Percentiles rank a stretch among this genome's conserved stretches.
phyloP scores from a whole-genome alignment of 92 coral and sea anemone genomes.

The Phenganax subtilis region DNA sequence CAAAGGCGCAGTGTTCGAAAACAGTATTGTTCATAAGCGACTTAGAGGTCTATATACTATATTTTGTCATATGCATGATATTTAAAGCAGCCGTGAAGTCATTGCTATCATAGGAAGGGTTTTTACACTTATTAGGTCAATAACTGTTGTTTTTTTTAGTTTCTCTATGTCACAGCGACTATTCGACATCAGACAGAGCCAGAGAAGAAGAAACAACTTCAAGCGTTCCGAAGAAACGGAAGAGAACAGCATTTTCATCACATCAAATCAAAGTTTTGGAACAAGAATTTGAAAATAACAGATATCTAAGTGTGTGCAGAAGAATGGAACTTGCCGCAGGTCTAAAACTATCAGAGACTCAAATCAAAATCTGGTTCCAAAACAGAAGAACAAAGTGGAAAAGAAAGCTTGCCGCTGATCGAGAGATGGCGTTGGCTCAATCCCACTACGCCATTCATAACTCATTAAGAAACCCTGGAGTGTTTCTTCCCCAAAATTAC shows the following conservation, averaged over 20 bases:
- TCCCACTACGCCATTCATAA: slow-evolving; percentile 37
- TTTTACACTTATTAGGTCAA: too few relatives aligned
- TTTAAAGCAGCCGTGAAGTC: too few relatives aligned
- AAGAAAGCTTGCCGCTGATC: slow-evolving; percentile 54
- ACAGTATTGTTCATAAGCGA: too few relatives aligned
- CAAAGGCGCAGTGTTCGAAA: too few relatives aligned
- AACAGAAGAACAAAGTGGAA: slow-evolving; percentile 59
- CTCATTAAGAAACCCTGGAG: slow-evolving; percentile 26
- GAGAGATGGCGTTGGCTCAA: slow-evolving; percentile 47
- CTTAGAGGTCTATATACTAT: too few relatives aligned
- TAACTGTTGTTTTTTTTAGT: neutral
- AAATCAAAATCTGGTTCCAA: slow-evolving; percentile 57
- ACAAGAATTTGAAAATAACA: slow-evolving; percentile 48
- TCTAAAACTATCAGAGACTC: slow-evolving; percentile 48
- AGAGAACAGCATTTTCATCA: slow-evolving; percentile 51
- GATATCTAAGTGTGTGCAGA: slow-evolving; percentile 48
- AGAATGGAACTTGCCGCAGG: slow-evolving; percentile 49
- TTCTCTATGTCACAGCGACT: slow-evolving; percentile 12
- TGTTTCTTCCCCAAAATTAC: slow-evolving; percentile 32
- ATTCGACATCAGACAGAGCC: neutral
- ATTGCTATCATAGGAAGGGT: too few relatives aligned
- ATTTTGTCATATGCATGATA: too few relatives aligned
- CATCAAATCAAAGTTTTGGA: slow-evolving; percentile 53
- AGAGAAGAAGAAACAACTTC: neutral
- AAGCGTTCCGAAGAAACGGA: slow-evolving; percentile 43